Percentiles rank a stretch among this genome's conserved stretches.
phyloP scores from a whole-genome alignment of 2,113 vertebrate species.

The Atrichornis clamosus region DNA sequence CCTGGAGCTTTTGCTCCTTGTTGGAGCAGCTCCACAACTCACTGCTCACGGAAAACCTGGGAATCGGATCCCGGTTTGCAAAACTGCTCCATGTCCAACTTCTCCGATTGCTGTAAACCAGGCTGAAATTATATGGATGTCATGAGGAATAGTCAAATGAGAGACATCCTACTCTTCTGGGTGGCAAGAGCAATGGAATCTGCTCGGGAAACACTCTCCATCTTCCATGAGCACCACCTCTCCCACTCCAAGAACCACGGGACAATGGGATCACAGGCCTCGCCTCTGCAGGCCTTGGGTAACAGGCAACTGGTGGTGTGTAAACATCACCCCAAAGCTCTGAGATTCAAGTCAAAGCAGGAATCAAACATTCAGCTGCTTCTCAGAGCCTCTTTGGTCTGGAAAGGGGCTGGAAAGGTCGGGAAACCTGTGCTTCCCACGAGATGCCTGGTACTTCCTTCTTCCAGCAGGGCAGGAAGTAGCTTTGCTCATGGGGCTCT shows the following conservation, averaged over 20 bases:
- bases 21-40: not conserved
- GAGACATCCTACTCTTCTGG: not conserved
- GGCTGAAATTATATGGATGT: not conserved
- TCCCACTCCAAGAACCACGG: not conserved
- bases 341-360: conserved; percentile 32
- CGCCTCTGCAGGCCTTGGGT: not conserved
- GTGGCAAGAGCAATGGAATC: not conserved
- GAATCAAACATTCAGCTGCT: conserved; percentile 26
- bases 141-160: not conserved
- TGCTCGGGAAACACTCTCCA: not conserved
- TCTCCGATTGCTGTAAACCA: not conserved
- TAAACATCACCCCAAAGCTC: conserved; percentile 56
- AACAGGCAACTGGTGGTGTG: not conserved
- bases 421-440: not conserved
- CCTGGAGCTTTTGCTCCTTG: not conserved
- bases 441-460: not conserved
- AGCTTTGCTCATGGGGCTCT: not conserved
- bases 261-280: not conserved
- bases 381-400: conserved; percentile 60
- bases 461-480: not conserved
- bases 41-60: not conserved
- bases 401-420: conserved; percentile 4
- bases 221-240: not conserved
- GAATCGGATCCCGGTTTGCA: not conserved
- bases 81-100: not conserved